These are phyloP conservation scores for Gryllus longicercus DNA, from an alignment of 2,888 invertebrate genomes.

Conservation along the genomic window DNA sequence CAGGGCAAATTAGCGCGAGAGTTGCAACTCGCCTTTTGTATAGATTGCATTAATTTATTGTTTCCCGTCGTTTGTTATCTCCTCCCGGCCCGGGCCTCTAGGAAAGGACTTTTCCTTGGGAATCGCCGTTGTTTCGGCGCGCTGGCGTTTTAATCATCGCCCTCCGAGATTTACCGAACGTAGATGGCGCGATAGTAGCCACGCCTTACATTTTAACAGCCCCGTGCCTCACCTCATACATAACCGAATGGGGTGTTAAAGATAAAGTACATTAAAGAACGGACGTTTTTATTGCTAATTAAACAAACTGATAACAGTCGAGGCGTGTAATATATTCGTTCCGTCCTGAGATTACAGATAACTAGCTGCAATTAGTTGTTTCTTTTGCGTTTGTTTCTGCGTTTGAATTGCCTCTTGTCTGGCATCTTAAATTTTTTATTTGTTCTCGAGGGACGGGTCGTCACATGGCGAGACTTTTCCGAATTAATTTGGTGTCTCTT, in stretches of 20 bases:
- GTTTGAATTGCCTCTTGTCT: too few species aligned
- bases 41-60: background rate
- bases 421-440: too few species aligned
- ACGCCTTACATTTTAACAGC: conserved; percentile 11
- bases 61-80: background rate
- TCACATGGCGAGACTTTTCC: background rate
- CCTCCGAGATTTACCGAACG: background rate
- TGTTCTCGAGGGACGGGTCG: background rate
- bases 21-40: too few species aligned
- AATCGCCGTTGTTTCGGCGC: background rate
- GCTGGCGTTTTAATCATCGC: background rate
- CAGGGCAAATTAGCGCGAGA: too few species aligned
- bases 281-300: conserved; percentile 17
- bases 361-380: background rate
- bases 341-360: background rate
- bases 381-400: background rate
- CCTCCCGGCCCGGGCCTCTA: background rate
- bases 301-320: background rate
- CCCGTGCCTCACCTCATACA: background rate
- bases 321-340: background rate
- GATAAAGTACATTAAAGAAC: conserved; percentile 17
- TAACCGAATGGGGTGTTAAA: conserved; percentile 17
- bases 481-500: background rate
- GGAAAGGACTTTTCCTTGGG: background rate
- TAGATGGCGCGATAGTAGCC: background rate